These are phyloP conservation scores for Trachelipus rathkii DNA, from an alignment of 1,140 invertebrate species.

Conservation along the genomic window DNA sequence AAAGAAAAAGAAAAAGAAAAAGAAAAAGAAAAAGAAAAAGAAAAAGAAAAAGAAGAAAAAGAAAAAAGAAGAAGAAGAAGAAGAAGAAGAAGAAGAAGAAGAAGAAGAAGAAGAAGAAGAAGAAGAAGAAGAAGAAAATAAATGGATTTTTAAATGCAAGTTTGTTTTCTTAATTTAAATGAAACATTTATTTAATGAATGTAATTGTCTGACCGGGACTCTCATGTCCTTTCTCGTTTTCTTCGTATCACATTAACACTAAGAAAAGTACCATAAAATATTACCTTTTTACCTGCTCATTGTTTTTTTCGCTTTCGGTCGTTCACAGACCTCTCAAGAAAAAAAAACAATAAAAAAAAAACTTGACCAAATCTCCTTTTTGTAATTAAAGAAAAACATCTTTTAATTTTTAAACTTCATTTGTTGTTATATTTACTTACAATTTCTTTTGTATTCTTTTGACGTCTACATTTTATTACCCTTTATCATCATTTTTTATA, in stretches of 20 bases:
- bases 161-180: slow-evolving; percentile 10
- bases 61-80: background rate
- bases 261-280: slow-evolving; percentile 3
- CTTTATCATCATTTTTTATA: too few species aligned
- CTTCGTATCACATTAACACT: background rate
- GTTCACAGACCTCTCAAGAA: too few species aligned
- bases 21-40: background rate
- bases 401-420: too few species aligned
- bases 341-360: too few species aligned
- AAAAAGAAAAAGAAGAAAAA: background rate
- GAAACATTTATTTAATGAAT: background rate
- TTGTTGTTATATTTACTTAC: too few species aligned
- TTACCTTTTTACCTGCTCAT: background rate
- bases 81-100: background rate
- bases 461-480: too few species aligned
- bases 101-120: background rate
- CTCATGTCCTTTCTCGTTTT: background rate
- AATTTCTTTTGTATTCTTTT: too few species aligned
- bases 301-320: background rate
- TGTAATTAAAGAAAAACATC: too few species aligned
- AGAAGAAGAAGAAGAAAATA: background rate
- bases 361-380: too few species aligned
- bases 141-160: background rate
- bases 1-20: background rate
- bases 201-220: background rate